A percentile compares a stretch with the other conserved stretches of the same genome.
phyloP scores from a whole-genome alignment of 2,888 invertebrate species.

The Heliconius erato region DNA sequence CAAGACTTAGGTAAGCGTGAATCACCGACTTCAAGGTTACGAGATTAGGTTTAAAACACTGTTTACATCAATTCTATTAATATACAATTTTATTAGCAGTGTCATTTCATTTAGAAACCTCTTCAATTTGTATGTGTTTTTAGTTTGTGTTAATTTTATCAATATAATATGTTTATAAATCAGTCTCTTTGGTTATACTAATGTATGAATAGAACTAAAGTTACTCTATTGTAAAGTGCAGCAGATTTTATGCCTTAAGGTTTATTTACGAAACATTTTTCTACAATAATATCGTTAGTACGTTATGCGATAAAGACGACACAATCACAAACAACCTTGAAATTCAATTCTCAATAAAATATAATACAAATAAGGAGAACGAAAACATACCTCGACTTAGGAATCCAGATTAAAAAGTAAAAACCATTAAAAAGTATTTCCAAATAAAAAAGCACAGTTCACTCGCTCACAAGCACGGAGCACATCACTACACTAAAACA shows the following conservation, averaged over 20 bases:
- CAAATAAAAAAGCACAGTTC: constrained; percentile 80
- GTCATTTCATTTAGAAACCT: neutral
- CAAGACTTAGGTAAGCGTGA: constrained; percentile 27
- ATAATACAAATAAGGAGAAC: neutral
- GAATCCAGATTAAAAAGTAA: constrained; percentile 61
- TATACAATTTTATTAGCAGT: neutral
- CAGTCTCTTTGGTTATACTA: neutral
- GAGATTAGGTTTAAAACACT: neutral
- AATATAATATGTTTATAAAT: too few species aligned
- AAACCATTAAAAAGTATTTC: constrained; percentile 65
- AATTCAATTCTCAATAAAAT: neutral
- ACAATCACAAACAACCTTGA: constrained; percentile 24
- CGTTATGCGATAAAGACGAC: constrained; percentile 8
- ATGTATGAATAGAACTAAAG: neutral
- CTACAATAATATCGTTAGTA: neutral
- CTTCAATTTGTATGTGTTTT: neutral
- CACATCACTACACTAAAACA: constrained; percentile 70
- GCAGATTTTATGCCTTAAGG: neutral
- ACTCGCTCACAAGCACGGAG: constrained; percentile 80
- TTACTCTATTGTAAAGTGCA: neutral
- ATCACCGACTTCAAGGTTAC: constrained; percentile 3
- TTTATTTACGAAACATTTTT: neutral
- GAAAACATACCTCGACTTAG: constrained; percentile 47
- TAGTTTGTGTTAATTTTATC: neutral
- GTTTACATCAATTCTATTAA: constrained; percentile 8